These are phyloP conservation scores for Pristionchus arcanus DNA, from an alignment of 2,888 invertebrate species.

Conservation along the genomic window DNA sequence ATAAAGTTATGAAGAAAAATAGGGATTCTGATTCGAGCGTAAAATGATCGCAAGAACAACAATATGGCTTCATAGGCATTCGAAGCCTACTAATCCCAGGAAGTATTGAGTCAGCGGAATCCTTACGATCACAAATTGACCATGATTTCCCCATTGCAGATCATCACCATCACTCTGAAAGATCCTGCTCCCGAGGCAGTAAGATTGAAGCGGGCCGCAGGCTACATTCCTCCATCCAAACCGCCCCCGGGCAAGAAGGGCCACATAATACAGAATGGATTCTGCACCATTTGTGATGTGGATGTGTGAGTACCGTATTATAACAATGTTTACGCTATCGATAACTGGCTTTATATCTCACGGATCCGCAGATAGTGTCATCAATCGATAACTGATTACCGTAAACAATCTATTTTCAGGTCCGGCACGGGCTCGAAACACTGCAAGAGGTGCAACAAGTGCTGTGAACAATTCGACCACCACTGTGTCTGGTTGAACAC, in stretches of 20 bases:
- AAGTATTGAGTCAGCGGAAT: too few species aligned
- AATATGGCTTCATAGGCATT: too few species aligned
- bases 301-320: constrained; percentile 85
- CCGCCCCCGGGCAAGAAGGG: constrained; percentile 75
- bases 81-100: too few species aligned
- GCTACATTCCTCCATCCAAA: background rate
- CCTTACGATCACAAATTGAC: too few species aligned
- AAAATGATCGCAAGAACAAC: too few species aligned
- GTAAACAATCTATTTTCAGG: background rate
- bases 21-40: too few species aligned
- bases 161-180: background rate
- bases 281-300: constrained; percentile 81
- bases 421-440: constrained; percentile 85
- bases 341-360: background rate
- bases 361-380: background rate
- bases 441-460: constrained; percentile 97
- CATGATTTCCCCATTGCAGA: background rate
- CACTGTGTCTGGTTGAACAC: constrained; percentile 99
- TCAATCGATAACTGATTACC: background rate
- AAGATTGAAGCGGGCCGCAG: background rate
- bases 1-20: too few species aligned
- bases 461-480: constrained; percentile 94
- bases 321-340: background rate
- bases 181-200: constrained; percentile 27
- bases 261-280: constrained; percentile 83